phyloP scores from a whole-genome alignment of 2,113 vertebrate species.

The Anoplopoma fimbria region DNA sequence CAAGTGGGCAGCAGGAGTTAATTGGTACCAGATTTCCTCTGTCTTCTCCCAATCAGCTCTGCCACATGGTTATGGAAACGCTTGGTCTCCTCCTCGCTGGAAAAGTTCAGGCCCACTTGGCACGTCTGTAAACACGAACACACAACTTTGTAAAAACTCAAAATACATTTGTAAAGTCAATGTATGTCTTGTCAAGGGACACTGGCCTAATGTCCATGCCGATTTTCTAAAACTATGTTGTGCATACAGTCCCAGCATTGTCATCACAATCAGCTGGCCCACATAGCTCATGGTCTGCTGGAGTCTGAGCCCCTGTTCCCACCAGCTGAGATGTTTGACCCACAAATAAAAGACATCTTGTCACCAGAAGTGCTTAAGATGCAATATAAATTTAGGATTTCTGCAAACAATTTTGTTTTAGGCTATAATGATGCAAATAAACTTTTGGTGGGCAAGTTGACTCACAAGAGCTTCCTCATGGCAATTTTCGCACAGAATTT shows the following conservation, averaged over 20 bases:
- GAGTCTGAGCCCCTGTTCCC: slow-evolving; percentile 19
- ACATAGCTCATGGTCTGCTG: slow-evolving; percentile 50
- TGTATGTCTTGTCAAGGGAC: neutral
- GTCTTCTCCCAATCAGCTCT: slow-evolving; percentile 87
- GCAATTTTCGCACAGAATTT: neutral
- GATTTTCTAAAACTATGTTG: neutral
- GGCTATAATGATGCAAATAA: neutral
- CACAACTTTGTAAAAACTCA: neutral
- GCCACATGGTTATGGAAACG: slow-evolving; percentile 84
- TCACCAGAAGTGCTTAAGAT: slow-evolving; percentile 5
- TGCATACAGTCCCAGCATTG: neutral
- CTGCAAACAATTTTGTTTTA: neutral
- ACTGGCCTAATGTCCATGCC: neutral
- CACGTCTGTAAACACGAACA: slow-evolving; percentile 82
- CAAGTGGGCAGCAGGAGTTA: neutral
- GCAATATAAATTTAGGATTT: neutral
- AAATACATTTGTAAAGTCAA: neutral
- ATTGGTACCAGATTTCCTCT: slow-evolving; percentile 90
- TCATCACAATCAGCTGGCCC: neutral
- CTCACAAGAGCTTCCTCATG: neutral
- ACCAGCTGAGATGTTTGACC: slow-evolving; percentile 26
- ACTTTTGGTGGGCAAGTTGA: neutral
- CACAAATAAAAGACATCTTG: neutral
- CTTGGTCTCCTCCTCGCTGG: slow-evolving; percentile 95
- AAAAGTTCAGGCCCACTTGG: slow-evolving; percentile 98